Evolutionary conservation across 2,797 vertebrate species (phyloP), one percentile per base, ranked within the genome.

Genomic region (Alectoris magna): DNA sequence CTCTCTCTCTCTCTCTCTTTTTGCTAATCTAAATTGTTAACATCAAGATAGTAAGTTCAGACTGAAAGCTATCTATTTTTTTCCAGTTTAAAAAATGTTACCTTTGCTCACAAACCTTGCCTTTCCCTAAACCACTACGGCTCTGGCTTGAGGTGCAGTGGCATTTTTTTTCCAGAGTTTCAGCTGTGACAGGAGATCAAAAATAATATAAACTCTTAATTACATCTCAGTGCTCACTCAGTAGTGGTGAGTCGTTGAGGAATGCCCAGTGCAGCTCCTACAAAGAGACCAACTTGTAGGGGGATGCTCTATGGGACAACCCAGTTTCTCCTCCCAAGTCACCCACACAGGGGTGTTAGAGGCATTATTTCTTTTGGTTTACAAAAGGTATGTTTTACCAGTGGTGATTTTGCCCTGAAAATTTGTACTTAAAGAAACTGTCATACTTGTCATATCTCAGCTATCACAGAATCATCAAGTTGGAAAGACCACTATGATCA

Each of bases 131-230:
- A 31, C 27, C 16, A 68, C 38, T 49, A 51, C n/a, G 77, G 49
- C 38, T 90, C 44, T 64, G 81, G 53, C 68, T 83, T 75, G 36
- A 94, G 86, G 29, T 73, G 46, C 36, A 67, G 6, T 53, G 72
- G 81, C 81, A 63, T 0, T 0, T 10, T 80, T 92, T 77, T 93
- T 34, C 66, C 91, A 95, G 66, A 26, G 58, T 93, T 81, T 89
- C 84, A 83, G 23, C n/a, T 84, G 67, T 69, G 49, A 69, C 44
- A 88, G 72, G 88, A 94, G 84, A 81, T 90, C 82, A 87, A 58
- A 91, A 87, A 4, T 4, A 84, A 91, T 91, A 83, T 41, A 90
- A 90, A 87, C 88, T 92, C 88, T 91, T 91, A 83, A 87, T 91
- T 88, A 58, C 26, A 46, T 67, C 84, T 84, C 91, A 91, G 73